Base-by-base conservation (phyloP, 2,797 vertebrate species). In the Myotis planiceps region DNA sequence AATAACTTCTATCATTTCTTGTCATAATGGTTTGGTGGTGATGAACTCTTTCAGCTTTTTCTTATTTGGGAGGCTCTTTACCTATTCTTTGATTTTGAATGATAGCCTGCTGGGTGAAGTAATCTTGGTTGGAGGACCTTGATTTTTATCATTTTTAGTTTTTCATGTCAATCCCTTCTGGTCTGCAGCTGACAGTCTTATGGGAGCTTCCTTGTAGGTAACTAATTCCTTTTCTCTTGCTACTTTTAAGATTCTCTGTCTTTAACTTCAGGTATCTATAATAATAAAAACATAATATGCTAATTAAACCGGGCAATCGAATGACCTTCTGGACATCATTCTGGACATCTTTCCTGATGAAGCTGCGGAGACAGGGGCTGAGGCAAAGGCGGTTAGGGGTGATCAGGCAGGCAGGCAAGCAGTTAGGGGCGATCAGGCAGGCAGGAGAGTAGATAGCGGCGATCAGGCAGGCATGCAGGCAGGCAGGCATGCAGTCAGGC, bases 311-410 rank as follows among this genome's bases (percentile, higher is more conserved):
- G 5, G 55, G 25, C 25, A 58, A 25, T 25, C 4, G 0, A 58
- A 13, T 25, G 12, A 58, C 55, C 25, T 58, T 5, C 25, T 13
- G 25, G 9, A 13, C 2, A 0, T 58, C 10, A 58, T 58, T 55
- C 21, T 1, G 1, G 21, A 55, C 3, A 3, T 55, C 53, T 21
- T 9, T 58, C 10, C 0, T 8, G 10, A 58, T 58, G 55, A 58
- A 58, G 4, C 55, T 12, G 0, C 2, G 0, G 55, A 2, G 2
- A 25, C 10, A 13, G 10, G 55, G 55, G 25, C 2, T 9, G 2
- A 58, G 25, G 55, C 55, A 58, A 4, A 58, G 55, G 25, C 5
- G 4, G 55, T 58, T 53, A 21, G 19, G 51, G 19, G 19, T 0
- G 3, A 53, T 53, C 51, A 21, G 51, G 51, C 19, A 49, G 5